These are phyloP conservation scores for Eristalis pertinax DNA, from an alignment of 2,888 invertebrate genomes.

Conservation along the genomic window DNA sequence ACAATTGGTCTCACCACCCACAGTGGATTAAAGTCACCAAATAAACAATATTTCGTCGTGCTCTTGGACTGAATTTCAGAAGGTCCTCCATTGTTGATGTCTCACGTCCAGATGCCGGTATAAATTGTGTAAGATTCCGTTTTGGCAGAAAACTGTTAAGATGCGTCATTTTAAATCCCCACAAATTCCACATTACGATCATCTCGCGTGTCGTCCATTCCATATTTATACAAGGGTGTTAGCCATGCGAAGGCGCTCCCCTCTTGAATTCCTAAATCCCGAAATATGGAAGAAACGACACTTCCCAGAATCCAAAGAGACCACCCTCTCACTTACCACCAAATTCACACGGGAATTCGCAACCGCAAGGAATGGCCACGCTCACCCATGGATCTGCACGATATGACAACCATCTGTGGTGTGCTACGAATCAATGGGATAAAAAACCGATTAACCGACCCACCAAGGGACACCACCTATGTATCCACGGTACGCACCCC, in stretches of 20 bases:
- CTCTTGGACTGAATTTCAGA: too few species aligned
- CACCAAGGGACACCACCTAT: slow-evolving; percentile 52
- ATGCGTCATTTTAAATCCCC: neutral
- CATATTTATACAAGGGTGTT: too few species aligned
- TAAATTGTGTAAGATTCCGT: neutral
- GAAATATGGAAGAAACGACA: neutral
- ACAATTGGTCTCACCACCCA: too few species aligned
- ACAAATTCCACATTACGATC: neutral
- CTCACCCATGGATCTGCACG: neutral
- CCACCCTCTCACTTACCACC: neutral
- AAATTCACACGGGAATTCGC: neutral
- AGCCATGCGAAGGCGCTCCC: neutral
- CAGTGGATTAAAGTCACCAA: too few species aligned
- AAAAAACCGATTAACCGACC: slow-evolving; percentile 55
- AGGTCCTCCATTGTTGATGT: too few species aligned
- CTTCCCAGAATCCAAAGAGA: neutral
- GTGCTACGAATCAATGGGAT: slow-evolving; percentile 40
- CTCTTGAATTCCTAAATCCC: neutral
- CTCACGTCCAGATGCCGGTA: too few species aligned
- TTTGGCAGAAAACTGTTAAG: neutral
- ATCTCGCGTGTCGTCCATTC: neutral
- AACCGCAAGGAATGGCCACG: neutral
- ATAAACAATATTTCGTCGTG: too few species aligned
- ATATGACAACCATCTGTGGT: neutral
- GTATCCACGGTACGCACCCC: slow-evolving; percentile 38